Conservation (phyloP, 92 coral and sea anemone genomes). For the Heteractis magnifica region DNA sequence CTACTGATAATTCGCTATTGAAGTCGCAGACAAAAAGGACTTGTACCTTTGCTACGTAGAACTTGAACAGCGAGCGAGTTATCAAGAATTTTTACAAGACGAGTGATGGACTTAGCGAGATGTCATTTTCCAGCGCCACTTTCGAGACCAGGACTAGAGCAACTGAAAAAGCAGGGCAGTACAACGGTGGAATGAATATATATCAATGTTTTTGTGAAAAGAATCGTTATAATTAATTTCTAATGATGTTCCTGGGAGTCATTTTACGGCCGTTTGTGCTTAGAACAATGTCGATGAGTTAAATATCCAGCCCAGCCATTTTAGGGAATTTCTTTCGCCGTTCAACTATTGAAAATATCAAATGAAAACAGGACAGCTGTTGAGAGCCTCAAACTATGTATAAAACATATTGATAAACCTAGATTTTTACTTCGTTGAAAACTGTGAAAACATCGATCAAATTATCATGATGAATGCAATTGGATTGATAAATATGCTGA, state of each 20-base stretch:
- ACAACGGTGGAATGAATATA: background rate
- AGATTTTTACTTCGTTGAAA: background rate
- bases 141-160: background rate
- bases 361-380: slow-evolving; percentile 9
- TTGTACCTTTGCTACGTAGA: background rate
- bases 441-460: background rate
- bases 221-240: slow-evolving; percentile 2
- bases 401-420: slow-evolving; percentile 2
- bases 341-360: background rate
- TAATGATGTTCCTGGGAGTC: slow-evolving; percentile 11
- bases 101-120: background rate
- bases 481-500: background rate
- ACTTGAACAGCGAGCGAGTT: background rate
- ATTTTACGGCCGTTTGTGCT: slow-evolving; percentile 6
- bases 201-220: slow-evolving; percentile 3
- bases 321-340: slow-evolving; percentile 5
- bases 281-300: slow-evolving; percentile 15
- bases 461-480: background rate
- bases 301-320: background rate
- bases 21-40: slow-evolving; percentile 18
- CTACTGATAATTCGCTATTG: slow-evolving; percentile 19
- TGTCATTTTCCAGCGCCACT: background rate
- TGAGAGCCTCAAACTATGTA: slow-evolving; percentile 8
- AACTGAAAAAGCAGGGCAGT: background rate
- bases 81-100: background rate